Evolutionary conservation across 1,140 invertebrate species (phyloP).

Genomic region (Drosophila saltans): DNA sequence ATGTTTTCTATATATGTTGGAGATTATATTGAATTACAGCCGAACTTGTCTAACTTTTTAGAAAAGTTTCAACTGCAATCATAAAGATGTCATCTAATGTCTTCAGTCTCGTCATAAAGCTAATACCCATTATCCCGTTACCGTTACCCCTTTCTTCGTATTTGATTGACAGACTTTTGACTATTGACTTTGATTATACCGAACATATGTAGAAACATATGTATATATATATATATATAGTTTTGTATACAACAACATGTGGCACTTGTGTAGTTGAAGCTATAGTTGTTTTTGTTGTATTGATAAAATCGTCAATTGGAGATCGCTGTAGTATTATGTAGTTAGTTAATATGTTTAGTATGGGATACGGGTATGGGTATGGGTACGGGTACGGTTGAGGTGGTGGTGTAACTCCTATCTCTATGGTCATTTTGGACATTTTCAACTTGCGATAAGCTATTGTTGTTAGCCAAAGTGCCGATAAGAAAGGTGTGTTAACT

Average conservation of each 20-base stretch:
- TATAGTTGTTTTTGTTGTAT: too few species aligned
- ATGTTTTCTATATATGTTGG: too few species aligned
- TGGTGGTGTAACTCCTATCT: constrained; percentile 8
- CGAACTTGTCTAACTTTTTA: too few species aligned
- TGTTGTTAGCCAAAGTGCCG: constrained; percentile 23
- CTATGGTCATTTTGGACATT: constrained; percentile 43
- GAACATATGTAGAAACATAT: background rate
- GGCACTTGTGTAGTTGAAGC: background rate
- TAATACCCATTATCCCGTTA: too few species aligned
- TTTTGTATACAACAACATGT: background rate
- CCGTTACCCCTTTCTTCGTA: too few species aligned
- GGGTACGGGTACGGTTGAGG: background rate
- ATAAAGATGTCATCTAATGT: background rate
- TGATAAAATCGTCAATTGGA: constrained; percentile 10
- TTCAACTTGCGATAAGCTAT: constrained; percentile 43
- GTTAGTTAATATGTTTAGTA: background rate
- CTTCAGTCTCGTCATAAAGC: background rate
- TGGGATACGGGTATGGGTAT: background rate
- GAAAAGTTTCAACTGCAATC: too few species aligned
- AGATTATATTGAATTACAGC: too few species aligned
- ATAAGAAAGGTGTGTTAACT: constrained; percentile 50
- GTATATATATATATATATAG: too few species aligned
- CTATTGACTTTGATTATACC: background rate
- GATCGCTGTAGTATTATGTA: background rate
- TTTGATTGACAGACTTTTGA: constrained; percentile 8